Percentiles rank a stretch among this genome's conserved stretches.
These are phyloP conservation scores for Ephialtes manifestator DNA, from an alignment of 2,888 invertebrate species.

Conservation along the genomic window DNA sequence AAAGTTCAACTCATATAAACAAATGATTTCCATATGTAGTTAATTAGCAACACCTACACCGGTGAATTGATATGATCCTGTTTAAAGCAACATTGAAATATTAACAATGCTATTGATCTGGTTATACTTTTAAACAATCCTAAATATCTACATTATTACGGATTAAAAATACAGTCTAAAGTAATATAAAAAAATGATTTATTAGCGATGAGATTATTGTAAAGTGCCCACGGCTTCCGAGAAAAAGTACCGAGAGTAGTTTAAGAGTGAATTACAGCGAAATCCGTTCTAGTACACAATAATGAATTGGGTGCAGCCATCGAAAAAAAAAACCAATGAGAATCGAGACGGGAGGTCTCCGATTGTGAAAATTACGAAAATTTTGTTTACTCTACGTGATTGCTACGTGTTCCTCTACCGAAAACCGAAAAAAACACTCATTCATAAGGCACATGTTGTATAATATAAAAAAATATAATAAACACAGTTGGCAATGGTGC, in stretches of 20 bases:
- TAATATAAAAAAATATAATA: constrained; percentile 17
- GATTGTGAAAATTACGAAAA: constrained; percentile 12
- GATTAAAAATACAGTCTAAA: too few relatives aligned
- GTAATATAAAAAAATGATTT: neutral
- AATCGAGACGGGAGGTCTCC: constrained; percentile 54
- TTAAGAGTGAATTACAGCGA: neutral
- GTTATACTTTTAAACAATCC: too few relatives aligned
- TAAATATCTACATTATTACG: too few relatives aligned
- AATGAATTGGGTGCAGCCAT: constrained; percentile 52
- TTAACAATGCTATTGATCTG: too few relatives aligned
- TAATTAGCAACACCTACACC: too few relatives aligned
- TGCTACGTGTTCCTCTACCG: constrained; percentile 34
- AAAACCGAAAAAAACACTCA: constrained; percentile 43
- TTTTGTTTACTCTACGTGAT: constrained; percentile 34
- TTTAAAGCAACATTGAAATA: too few relatives aligned
- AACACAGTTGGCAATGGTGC: constrained; percentile 62
- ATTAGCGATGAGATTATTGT: neutral
- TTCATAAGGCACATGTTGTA: constrained; percentile 34
- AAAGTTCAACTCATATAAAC: too few relatives aligned
- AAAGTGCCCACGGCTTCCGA: neutral
- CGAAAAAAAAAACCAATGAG: constrained; percentile 41
- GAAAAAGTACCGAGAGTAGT: neutral
- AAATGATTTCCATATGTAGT: too few relatives aligned
- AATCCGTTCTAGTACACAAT: neutral
- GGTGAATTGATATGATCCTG: too few relatives aligned